These are phyloP conservation scores for Magallana gigas DNA, from an alignment of 1,140 invertebrate genomes.

Conservation along the genomic window DNA sequence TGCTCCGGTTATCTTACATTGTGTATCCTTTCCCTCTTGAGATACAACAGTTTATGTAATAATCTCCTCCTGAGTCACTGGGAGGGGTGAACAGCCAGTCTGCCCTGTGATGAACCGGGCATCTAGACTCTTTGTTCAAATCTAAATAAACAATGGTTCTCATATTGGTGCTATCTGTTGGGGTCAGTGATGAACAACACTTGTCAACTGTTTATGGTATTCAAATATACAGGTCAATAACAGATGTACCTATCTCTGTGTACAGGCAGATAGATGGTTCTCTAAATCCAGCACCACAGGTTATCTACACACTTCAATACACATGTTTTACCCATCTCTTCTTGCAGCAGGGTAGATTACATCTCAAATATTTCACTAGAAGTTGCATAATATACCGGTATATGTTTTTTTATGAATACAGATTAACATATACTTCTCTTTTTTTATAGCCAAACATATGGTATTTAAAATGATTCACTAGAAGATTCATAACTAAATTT, in stretches of 20 bases:
- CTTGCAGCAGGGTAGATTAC: too few species aligned
- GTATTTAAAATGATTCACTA: too few species aligned
- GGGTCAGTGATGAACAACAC: not conserved
- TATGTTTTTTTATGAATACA: too few species aligned
- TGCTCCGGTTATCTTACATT: constrained; percentile 1
- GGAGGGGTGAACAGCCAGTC: not conserved
- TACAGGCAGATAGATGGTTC: too few species aligned
- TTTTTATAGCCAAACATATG: too few species aligned
- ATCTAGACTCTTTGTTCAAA: not conserved
- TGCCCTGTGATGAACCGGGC: not conserved
- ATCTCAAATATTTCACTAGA: too few species aligned
- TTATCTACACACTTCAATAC: too few species aligned
- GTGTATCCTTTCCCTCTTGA: not conserved
- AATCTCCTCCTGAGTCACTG: not conserved
- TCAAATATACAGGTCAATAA: not conserved
- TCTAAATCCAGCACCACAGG: too few species aligned
- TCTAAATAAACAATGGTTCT: constrained; percentile 4
- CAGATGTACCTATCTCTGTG: not conserved
- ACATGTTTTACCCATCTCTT: too few species aligned
- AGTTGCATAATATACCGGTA: too few species aligned
- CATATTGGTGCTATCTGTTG: not conserved
- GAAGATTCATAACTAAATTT: too few species aligned
- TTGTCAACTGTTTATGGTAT: not conserved
- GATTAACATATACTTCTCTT: too few species aligned
- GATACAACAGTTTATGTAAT: constrained; percentile 19